A percentile compares a stretch with the other conserved stretches of the same genome.
Conservation (phyloP, 2,888 invertebrate species). For the Zonitis immaculata region DNA sequence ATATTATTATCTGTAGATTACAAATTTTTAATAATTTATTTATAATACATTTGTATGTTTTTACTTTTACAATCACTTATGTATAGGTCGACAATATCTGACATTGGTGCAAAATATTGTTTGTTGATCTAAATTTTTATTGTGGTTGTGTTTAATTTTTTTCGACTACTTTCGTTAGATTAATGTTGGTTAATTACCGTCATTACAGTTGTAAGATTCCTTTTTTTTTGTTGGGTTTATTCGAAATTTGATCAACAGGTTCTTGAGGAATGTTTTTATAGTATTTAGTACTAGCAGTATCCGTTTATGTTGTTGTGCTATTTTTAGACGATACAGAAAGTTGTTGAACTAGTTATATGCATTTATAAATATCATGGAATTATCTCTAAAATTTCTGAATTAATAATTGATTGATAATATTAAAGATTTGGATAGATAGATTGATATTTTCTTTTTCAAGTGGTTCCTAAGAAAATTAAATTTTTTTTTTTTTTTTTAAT, state of each 20-base stretch:
- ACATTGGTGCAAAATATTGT: neutral
- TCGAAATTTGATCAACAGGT: neutral
- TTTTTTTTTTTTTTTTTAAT: neutral
- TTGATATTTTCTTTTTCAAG: neutral
- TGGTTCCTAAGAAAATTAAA: neutral
- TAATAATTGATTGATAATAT: too few species aligned
- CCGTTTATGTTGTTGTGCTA: neutral
- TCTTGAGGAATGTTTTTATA: neutral
- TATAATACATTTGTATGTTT: neutral
- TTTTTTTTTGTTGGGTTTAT: too few species aligned
- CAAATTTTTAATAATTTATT: too few species aligned
- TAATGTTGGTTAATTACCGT: too few species aligned
- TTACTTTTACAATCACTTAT: neutral
- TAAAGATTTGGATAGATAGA: neutral
- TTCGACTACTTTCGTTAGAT: too few species aligned
- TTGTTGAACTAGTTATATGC: neutral
- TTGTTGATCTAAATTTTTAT: neutral
- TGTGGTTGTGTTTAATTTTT: too few species aligned
- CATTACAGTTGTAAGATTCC: too few species aligned
- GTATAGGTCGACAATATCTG: neutral
- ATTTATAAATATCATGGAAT: neutral
- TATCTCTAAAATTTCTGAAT: neutral
- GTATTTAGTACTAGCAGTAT: neutral
- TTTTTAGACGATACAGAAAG: conserved; percentile 2
- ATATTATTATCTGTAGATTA: too few species aligned